phyloP scores from a whole-genome alignment of 2,888 invertebrate genomes.

The Parnassius apollo region DNA sequence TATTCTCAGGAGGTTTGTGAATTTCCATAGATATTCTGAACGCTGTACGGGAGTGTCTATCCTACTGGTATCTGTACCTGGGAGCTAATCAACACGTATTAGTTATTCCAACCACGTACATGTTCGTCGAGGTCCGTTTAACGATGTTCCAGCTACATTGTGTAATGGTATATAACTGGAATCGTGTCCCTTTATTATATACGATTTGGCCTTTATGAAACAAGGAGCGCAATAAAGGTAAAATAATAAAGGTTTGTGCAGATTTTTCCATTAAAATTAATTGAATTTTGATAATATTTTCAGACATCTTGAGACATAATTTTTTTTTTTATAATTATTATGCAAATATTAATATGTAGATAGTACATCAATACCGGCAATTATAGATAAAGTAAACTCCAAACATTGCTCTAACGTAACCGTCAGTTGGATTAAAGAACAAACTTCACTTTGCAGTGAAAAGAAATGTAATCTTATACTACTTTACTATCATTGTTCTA shows the following conservation, averaged over 20 bases:
- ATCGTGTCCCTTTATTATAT: conserved; percentile 22
- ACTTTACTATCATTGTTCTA: too few relatives aligned
- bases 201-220: conserved; percentile 22
- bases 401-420: too few relatives aligned
- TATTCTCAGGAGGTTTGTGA: conserved; percentile 7
- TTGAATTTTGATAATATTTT: too few relatives aligned
- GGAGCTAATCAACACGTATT: conserved; percentile 50
- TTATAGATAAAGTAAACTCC: too few relatives aligned
- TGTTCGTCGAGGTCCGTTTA: conserved; percentile 31
- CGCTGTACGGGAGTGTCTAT: conserved; percentile 20
- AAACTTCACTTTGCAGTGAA: too few relatives aligned
- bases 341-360: too few relatives aligned
- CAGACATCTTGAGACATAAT: too few relatives aligned
- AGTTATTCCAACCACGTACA: conserved; percentile 50
- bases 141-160: conserved; percentile 25
- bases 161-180: conserved; percentile 21
- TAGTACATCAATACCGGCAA: too few relatives aligned
- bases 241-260: not conserved
- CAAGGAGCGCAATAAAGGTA: conserved; percentile 12
- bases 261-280: too few relatives aligned
- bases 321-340: too few relatives aligned
- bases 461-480: too few relatives aligned
- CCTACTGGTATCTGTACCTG: conserved; percentile 38
- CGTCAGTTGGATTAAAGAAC: too few relatives aligned
- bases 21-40: conserved; percentile 20